Conservation (phyloP, 1,140 invertebrate species). For the Pseudomyrmex dendroicus region DNA sequence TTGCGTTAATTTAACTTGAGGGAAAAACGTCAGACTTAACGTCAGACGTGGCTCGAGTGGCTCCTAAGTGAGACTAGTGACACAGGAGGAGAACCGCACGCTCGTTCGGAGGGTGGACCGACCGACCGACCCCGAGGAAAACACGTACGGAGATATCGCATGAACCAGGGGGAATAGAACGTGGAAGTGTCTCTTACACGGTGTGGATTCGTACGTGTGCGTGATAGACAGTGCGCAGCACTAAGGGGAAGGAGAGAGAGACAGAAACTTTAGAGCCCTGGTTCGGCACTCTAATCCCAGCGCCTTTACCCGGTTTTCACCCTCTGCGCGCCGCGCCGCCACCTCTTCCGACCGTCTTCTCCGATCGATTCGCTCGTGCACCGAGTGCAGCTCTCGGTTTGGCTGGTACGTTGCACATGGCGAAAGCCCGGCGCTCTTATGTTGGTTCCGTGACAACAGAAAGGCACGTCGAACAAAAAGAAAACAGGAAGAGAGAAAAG, state of each 20-base stretch:
- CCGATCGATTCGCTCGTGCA: constrained; percentile 63
- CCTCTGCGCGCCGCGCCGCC: neutral
- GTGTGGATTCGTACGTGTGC: constrained; percentile 23
- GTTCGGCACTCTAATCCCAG: constrained; percentile 60
- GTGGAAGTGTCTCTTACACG: constrained; percentile 31
- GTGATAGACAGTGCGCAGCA: constrained; percentile 50
- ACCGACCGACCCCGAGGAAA: neutral
- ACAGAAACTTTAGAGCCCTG: constrained; percentile 48
- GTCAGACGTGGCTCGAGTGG: constrained; percentile 28
- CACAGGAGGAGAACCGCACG: constrained; percentile 11
- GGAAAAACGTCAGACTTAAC: constrained; percentile 15
- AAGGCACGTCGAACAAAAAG: constrained; percentile 14
- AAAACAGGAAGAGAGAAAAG: neutral
- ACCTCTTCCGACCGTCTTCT: constrained; percentile 11
- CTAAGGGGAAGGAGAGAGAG: neutral
- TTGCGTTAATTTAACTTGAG: constrained; percentile 17
- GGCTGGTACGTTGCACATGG: constrained; percentile 46
- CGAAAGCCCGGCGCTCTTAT: constrained; percentile 22
- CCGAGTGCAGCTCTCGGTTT: constrained; percentile 59
- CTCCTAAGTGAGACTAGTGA: constrained; percentile 22
- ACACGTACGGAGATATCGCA: constrained; percentile 54
- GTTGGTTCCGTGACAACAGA: constrained; percentile 44
- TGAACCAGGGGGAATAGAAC: constrained; percentile 1
- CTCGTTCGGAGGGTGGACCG: neutral
- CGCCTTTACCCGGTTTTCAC: constrained; percentile 54